These are phyloP conservation scores for Gila orcuttii DNA, from an alignment of 2,113 vertebrate genomes.

Conservation along the genomic window DNA sequence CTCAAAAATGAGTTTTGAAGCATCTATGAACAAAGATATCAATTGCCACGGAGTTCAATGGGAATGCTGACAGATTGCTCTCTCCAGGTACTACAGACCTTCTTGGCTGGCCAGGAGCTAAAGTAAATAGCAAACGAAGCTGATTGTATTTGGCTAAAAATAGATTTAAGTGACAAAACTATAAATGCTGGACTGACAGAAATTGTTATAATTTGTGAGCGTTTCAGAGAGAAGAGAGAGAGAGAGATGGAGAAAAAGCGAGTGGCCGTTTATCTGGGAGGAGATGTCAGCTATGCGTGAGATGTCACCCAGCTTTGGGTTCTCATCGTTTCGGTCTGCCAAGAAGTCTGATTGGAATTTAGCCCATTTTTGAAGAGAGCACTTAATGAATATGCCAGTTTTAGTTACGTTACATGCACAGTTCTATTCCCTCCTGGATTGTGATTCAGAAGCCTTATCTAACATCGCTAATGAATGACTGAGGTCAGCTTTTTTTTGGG, in stretches of 20 bases:
- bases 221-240: constrained; percentile 28
- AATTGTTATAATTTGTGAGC: constrained; percentile 51
- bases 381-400: constrained; percentile 60
- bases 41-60: constrained; percentile 15
- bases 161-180: constrained; percentile 50
- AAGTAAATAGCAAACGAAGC: constrained; percentile 1
- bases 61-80: neutral
- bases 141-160: constrained; percentile 43
- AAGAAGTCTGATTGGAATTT: constrained; percentile 56
- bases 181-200: constrained; percentile 48
- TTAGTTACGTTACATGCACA: constrained; percentile 49
- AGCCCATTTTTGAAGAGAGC: constrained; percentile 53
- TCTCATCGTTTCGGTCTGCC: constrained; percentile 50
- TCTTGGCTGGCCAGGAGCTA: constrained; percentile 17
- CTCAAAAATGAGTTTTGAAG: neutral
- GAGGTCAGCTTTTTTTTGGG: constrained; percentile 13
- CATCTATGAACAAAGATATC: neutral
- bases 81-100: neutral
- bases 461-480: constrained; percentile 12
- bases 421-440: constrained; percentile 23
- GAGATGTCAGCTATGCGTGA: constrained; percentile 51
- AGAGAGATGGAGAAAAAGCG: constrained; percentile 16
- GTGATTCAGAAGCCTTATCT: constrained; percentile 36
- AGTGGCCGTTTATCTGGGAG: constrained; percentile 44
- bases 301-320: constrained; percentile 52